Percentiles rank a stretch among this genome's conserved stretches.
phyloP scores from a whole-genome alignment of 2,113 vertebrate genomes.

The Hiodon alosoides region DNA sequence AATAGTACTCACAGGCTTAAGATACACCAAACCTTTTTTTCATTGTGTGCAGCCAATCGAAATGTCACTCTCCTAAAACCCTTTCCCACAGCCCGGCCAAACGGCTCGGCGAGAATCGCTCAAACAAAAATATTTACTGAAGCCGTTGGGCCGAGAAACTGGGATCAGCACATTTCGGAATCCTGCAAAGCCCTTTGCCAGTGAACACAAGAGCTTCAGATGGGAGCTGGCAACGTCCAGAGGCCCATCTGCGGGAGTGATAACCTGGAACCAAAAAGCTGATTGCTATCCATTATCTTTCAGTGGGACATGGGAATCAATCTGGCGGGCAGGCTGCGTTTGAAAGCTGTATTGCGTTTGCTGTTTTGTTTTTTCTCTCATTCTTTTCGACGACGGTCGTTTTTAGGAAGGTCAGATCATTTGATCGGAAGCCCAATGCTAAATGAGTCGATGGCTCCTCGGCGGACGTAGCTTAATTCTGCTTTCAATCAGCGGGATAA shows the following conservation, averaged over 20 bases:
- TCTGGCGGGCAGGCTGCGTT: background rate
- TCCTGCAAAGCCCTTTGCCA: slow-evolving; percentile 33
- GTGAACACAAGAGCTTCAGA: slow-evolving; percentile 24
- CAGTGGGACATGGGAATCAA: background rate
- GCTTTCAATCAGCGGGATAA: no score
- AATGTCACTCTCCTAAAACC: slow-evolving; percentile 65
- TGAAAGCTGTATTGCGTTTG: background rate
- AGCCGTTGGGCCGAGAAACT: slow-evolving; percentile 43
- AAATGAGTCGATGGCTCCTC: no score
- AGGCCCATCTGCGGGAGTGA: slow-evolving; percentile 48
- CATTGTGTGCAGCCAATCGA: slow-evolving; percentile 56
- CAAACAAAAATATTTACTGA: slow-evolving; percentile 51
- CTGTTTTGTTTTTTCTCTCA: no score
- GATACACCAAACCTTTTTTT: slow-evolving; percentile 41
- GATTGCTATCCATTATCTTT: background rate
- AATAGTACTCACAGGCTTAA: slow-evolving; percentile 21
- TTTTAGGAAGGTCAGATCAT: no score
- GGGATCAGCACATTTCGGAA: slow-evolving; percentile 55
- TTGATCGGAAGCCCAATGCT: no score
- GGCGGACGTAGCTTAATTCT: no score
- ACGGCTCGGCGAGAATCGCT: slow-evolving; percentile 41
- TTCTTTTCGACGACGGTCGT: no score
- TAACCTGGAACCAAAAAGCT: slow-evolving; percentile 33
- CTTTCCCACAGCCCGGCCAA: slow-evolving; percentile 57
- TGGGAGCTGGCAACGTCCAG: slow-evolving; percentile 1